A percentile compares a stretch with the other conserved stretches of the same genome.
These are phyloP conservation scores for Notodonta dromedarius DNA, from an alignment of 2,888 invertebrate genomes.

Conservation along the genomic window DNA sequence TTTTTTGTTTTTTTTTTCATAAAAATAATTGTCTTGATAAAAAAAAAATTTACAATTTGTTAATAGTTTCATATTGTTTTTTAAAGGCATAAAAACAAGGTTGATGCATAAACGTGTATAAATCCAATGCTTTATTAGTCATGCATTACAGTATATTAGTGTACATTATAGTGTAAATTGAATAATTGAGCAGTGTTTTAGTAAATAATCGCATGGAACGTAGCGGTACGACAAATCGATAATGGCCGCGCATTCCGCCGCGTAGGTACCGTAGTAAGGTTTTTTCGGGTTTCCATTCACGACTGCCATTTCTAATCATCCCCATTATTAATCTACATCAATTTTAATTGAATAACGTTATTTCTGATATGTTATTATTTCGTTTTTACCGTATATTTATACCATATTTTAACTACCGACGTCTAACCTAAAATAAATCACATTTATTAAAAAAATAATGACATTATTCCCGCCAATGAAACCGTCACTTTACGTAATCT, in stretches of 20 bases:
- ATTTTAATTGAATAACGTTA: background rate
- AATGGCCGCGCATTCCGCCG: conserved; percentile 68
- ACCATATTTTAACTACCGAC: background rate
- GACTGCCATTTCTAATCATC: conserved; percentile 23
- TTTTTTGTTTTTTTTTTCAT: background rate
- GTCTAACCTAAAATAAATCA: background rate
- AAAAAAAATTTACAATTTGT: background rate
- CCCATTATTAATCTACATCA: background rate
- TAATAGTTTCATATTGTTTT: background rate
- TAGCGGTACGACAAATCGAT: conserved; percentile 71
- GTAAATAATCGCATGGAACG: conserved; percentile 56
- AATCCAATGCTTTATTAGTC: background rate
- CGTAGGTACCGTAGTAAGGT: conserved; percentile 32
- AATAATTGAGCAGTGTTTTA: conserved; percentile 41
- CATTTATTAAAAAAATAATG: too few relatives aligned
- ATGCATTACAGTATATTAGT: background rate
- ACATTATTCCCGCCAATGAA: too few relatives aligned
- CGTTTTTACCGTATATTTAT: background rate
- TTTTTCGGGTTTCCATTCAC: conserved; percentile 35
- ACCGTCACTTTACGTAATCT: too few relatives aligned
- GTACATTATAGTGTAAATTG: conserved; percentile 27
- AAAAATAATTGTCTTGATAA: background rate
- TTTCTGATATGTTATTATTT: background rate
- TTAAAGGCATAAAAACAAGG: background rate
- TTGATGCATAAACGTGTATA: background rate